Percentiles rank a stretch among this genome's conserved stretches.
Evolutionary conservation across 2,888 invertebrate genomes (phyloP).

Genomic region (Tanaodytes sp.): DNA sequence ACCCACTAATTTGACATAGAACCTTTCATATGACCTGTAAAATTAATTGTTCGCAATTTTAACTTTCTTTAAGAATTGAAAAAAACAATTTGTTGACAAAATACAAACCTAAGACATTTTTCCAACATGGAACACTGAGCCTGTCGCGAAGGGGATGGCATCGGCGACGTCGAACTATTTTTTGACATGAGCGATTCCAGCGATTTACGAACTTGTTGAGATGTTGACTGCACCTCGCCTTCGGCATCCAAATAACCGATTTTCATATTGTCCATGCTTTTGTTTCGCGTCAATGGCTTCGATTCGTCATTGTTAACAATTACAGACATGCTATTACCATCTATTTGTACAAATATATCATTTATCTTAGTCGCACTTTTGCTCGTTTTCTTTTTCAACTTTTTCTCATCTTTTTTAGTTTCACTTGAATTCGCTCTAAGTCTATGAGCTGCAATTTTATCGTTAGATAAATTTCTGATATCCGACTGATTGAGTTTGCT

Average conservation of each 20-base stretch:
- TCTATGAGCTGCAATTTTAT: conserved; percentile 66
- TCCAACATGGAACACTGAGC: conserved; percentile 75
- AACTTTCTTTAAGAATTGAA: too few species aligned
- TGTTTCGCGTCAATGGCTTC: conserved; percentile 61
- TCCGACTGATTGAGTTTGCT: conserved; percentile 76
- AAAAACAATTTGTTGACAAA: not conserved
- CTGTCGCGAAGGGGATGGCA: conserved; percentile 67
- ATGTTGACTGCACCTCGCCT: conserved; percentile 41
- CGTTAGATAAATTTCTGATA: conserved; percentile 57
- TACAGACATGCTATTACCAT: conserved; percentile 63
- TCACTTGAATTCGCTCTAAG: conserved; percentile 70
- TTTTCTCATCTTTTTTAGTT: conserved; percentile 75
- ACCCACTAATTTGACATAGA: conserved; percentile 72
- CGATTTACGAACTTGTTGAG: conserved; percentile 49
- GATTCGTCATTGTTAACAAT: conserved; percentile 62
- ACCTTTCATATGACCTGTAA: conserved; percentile 75
- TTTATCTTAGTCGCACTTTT: conserved; percentile 68
- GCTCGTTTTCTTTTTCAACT: conserved; percentile 75
- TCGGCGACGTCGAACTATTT: conserved; percentile 53
- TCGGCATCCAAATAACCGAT: conserved; percentile 55
- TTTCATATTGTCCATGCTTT: conserved; percentile 68
- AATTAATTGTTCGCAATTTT: too few species aligned
- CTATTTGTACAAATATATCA: conserved; percentile 61
- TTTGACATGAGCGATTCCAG: conserved; percentile 56
- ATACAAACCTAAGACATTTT: conserved; percentile 74